phyloP scores from a whole-genome alignment of 2,888 invertebrate genomes.

The Strigamia crassipes region DNA sequence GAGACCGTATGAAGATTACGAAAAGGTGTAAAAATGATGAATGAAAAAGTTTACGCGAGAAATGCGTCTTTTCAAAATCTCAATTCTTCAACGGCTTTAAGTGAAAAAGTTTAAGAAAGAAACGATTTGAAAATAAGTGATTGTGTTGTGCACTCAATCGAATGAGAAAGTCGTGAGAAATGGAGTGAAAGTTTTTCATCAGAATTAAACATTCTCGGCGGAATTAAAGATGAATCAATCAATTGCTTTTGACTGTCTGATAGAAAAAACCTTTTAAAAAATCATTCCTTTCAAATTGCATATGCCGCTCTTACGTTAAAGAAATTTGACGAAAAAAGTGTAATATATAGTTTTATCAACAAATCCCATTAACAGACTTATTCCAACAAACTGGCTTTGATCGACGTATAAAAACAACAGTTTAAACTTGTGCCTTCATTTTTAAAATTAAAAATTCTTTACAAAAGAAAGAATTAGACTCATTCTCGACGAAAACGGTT shows the following conservation, averaged over 20 bases:
- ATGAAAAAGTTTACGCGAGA: not conserved
- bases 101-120: slow-evolving; percentile 6
- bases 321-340: not conserved
- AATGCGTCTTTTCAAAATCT: not conserved
- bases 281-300: not conserved
- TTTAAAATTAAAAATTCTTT: not conserved
- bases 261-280: not conserved
- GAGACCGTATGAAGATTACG: not conserved
- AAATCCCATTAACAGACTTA: not conserved
- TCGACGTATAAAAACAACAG: not conserved
- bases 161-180: not conserved
- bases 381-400: no score
- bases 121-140: slow-evolving; percentile 26
- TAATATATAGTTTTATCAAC: not conserved
- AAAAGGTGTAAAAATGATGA: not conserved
- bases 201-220: slow-evolving; percentile 18
- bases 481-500: not conserved
- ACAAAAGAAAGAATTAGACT: no score
- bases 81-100: not conserved
- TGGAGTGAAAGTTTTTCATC: slow-evolving; percentile 15
- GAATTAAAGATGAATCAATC: slow-evolving; percentile 30
- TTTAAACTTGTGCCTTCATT: not conserved
- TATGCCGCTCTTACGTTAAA: not conserved
- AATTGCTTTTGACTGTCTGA: slow-evolving; percentile 9
- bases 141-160: slow-evolving; percentile 23